Evolutionary conservation across 2,113 vertebrate genomes (phyloP).

Genomic region (Jacana jacana): DNA sequence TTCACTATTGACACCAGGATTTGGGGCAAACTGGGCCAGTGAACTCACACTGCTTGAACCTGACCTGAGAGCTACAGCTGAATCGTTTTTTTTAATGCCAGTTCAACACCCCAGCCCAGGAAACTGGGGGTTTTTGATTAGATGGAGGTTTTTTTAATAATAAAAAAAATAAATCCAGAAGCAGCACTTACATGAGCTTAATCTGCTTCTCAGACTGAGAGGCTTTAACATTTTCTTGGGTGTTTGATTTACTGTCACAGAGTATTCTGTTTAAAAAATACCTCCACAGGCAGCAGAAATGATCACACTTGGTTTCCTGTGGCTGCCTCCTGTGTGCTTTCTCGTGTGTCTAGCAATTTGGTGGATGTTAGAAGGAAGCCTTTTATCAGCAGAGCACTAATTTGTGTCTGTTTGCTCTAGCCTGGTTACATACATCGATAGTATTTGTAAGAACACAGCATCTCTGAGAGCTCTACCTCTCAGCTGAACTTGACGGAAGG

Average conservation of each 20-base stretch:
- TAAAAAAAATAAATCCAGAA: not conserved
- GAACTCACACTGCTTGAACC: not conserved
- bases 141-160: too few relatives aligned
- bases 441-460: not conserved
- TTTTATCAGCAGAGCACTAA: not conserved
- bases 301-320: not conserved
- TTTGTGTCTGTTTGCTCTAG: not conserved
- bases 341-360: not conserved
- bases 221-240: not conserved
- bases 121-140: too few relatives aligned
- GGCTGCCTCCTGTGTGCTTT: not conserved
- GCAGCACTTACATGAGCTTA: not conserved
- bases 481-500: not conserved
- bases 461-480: not conserved
- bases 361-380: not conserved
- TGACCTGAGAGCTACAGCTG: not conserved
- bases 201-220: not conserved
- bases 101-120: not conserved
- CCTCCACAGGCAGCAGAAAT: not conserved
- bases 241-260: not conserved
- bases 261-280: not conserved
- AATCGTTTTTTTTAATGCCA: not conserved
- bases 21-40: not conserved
- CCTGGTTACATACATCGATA: not conserved
- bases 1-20: not conserved